A percentile compares a stretch with the other conserved stretches of the same genome.
Evolutionary conservation across 2,113 vertebrate genomes (phyloP).

Genomic region (Lonchura striata): DNA sequence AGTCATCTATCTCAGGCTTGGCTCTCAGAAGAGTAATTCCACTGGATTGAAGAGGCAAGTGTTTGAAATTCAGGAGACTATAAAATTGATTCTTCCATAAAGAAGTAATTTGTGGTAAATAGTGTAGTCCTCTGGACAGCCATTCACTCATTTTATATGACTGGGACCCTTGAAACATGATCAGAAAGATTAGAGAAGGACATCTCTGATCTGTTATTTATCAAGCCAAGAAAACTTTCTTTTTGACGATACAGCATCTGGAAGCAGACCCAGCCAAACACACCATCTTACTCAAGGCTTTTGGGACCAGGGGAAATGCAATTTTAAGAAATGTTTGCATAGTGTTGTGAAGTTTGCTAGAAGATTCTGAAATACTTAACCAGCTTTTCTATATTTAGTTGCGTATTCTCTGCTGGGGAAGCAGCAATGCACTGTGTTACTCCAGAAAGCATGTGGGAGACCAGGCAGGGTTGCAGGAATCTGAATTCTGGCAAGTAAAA

Average conservation of each 20-base stretch:
- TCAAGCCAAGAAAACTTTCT: background rate
- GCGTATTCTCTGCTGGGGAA: background rate
- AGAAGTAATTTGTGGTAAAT: slow-evolving; percentile 62
- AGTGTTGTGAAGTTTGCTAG: background rate
- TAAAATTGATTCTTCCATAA: slow-evolving; percentile 69
- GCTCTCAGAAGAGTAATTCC: slow-evolving; percentile 47
- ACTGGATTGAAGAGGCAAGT: slow-evolving; percentile 51
- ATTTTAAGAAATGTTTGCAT: background rate
- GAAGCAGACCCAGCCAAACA: background rate
- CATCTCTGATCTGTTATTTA: background rate
- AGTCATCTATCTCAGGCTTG: background rate
- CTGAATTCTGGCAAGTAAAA: background rate
- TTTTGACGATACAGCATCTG: background rate
- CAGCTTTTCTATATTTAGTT: background rate
- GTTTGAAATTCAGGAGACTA: slow-evolving; percentile 49
- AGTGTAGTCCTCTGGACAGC: slow-evolving; percentile 44
- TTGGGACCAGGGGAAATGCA: background rate
- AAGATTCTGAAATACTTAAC: background rate
- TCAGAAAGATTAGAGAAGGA: background rate
- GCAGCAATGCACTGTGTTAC: background rate
- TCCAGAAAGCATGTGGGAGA: background rate
- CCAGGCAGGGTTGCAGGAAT: background rate
- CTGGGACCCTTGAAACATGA: background rate
- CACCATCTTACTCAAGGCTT: background rate
- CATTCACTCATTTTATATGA: slow-evolving; percentile 37